phyloP scores from a whole-genome alignment of 2,888 invertebrate species.

The Coenonympha glycerion region DNA sequence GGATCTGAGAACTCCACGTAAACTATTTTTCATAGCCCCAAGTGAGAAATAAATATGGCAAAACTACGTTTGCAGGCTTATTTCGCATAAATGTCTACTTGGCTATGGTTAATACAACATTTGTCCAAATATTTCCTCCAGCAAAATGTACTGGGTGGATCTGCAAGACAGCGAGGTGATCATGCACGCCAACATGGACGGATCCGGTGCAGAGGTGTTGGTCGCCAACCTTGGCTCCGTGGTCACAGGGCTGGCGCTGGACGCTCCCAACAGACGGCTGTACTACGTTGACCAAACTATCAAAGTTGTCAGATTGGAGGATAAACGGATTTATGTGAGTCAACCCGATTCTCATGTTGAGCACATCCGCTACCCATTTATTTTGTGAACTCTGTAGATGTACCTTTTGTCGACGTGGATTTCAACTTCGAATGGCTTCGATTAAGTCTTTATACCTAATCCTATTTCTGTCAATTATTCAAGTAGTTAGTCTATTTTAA shows the following conservation, averaged over 20 bases:
- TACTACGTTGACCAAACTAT: slow-evolving; percentile 88
- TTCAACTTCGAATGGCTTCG: too few relatives aligned
- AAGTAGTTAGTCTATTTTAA: too few relatives aligned
- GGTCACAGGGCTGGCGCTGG: slow-evolving; percentile 92
- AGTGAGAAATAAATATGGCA: too few relatives aligned
- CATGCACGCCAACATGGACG: slow-evolving; percentile 90
- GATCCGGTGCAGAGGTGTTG: slow-evolving; percentile 76
- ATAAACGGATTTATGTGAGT: slow-evolving; percentile 79
- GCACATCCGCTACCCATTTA: too few relatives aligned
- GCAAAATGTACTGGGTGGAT: slow-evolving; percentile 94
- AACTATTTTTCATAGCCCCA: too few relatives aligned
- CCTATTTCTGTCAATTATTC: too few relatives aligned
- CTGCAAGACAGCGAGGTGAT: slow-evolving; percentile 86
- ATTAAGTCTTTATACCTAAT: too few relatives aligned
- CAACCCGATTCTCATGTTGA: not conserved
- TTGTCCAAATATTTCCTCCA: slow-evolving; percentile 41
- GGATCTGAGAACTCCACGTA: too few relatives aligned
- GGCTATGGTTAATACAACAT: not conserved
- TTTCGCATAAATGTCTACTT: too few relatives aligned
- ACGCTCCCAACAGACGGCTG: slow-evolving; percentile 83
- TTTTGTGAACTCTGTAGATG: too few relatives aligned
- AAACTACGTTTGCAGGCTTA: too few relatives aligned
- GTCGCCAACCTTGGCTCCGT: slow-evolving; percentile 80
- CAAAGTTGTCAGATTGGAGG: slow-evolving; percentile 81
- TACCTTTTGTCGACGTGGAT: too few relatives aligned